Evolutionary conservation across 2,797 vertebrate species (phyloP).

Genomic region (Cercopithecus neglectus): DNA sequence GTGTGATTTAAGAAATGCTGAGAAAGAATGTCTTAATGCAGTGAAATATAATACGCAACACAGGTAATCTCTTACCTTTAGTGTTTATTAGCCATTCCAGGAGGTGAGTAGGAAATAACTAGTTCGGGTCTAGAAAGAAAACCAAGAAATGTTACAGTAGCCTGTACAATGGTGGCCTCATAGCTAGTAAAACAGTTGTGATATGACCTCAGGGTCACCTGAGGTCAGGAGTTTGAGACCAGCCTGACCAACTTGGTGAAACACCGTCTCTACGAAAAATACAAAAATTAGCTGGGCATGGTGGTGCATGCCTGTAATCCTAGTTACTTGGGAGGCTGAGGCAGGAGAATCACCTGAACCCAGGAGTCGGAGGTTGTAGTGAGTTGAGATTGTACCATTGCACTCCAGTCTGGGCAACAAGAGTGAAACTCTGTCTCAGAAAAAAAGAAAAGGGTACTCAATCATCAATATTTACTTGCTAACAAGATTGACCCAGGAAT

Average conservation of each 20-base stretch:
- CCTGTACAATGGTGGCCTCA: neutral
- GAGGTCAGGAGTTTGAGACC: too few relatives aligned
- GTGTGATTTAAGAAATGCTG: neutral
- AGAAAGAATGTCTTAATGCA: neutral
- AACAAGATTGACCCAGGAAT: neutral
- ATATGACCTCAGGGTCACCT: neutral
- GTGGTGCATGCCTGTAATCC: too few relatives aligned
- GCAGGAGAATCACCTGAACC: too few relatives aligned
- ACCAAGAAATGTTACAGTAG: neutral
- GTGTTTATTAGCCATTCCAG: conserved; percentile 80
- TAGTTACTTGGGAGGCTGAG: too few relatives aligned
- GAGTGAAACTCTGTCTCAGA: too few relatives aligned
- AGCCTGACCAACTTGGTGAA: too few relatives aligned
- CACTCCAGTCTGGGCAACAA: too few relatives aligned
- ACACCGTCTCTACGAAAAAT: too few relatives aligned
- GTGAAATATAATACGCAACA: too few relatives aligned
- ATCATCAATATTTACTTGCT: neutral
- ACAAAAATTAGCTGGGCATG: too few relatives aligned
- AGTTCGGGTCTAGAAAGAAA: conserved; percentile 83
- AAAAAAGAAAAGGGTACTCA: neutral
- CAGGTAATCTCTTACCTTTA: conserved; percentile 80
- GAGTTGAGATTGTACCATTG: too few relatives aligned
- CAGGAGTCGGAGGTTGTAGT: too few relatives aligned
- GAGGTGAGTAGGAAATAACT: conserved; percentile 81
- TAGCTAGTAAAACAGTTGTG: neutral